These are phyloP conservation scores for Microctonus brassicae DNA, from an alignment of 2,888 invertebrate genomes.

Conservation along the genomic window DNA sequence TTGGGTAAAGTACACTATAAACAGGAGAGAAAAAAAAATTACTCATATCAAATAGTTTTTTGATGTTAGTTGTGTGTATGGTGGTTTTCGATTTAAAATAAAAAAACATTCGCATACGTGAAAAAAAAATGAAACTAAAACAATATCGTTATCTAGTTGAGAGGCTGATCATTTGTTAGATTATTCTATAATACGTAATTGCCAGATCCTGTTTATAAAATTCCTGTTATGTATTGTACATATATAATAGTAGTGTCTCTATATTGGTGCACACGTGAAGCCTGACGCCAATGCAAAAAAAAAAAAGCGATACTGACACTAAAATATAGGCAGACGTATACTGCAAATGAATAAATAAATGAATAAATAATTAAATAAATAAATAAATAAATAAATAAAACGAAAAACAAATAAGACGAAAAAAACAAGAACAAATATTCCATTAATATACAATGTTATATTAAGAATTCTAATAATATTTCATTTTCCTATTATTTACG, in stretches of 20 bases:
- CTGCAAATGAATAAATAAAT: too few relatives aligned
- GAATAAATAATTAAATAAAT: too few relatives aligned
- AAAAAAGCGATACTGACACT: background rate
- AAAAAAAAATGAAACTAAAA: too few relatives aligned
- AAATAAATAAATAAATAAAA: background rate
- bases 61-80: conserved; percentile 69
- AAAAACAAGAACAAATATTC: background rate
- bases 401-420: conserved; percentile 5
- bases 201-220: conserved; percentile 68
- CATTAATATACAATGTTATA: conserved; percentile 23
- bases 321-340: conserved; percentile 35
- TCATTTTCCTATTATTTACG: conserved; percentile 38
- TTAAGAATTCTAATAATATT: conserved; percentile 19
- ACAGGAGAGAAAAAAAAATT: conserved; percentile 54
- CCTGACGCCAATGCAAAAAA: conserved; percentile 28
- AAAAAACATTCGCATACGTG: conserved; percentile 35
- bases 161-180: conserved; percentile 51
- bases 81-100: background rate
- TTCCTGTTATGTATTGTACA: conserved; percentile 58
- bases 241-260: conserved; percentile 65
- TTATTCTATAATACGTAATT: conserved; percentile 63
- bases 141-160: conserved; percentile 69
- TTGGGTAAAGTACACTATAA: conserved; percentile 47
- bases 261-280: conserved; percentile 34
- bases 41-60: conserved; percentile 70